Evolutionary conservation across 2,797 vertebrate genomes (phyloP).

Genomic region (Onychomys arenicola): DNA sequence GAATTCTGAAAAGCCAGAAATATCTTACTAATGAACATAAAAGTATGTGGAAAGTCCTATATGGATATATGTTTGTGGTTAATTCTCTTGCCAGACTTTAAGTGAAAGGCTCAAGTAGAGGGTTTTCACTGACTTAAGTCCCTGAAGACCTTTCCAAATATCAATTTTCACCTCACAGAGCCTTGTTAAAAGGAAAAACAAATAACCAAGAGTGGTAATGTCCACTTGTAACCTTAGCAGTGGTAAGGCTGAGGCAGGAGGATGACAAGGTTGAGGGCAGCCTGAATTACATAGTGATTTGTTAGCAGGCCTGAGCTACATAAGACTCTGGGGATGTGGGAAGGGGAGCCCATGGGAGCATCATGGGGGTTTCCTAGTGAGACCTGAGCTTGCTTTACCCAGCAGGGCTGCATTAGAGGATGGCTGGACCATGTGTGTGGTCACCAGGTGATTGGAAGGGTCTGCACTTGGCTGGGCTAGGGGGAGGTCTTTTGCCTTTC

Average conservation of each 20-base stretch:
- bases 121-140: not conserved
- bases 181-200: not conserved
- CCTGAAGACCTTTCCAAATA: not conserved
- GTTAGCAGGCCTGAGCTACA: not conserved
- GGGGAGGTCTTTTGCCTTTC: too few relatives aligned
- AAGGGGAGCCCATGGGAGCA: too few relatives aligned
- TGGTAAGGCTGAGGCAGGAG: not conserved
- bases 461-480: too few relatives aligned
- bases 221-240: not conserved
- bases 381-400: too few relatives aligned
- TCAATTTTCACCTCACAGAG: not conserved
- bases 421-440: too few relatives aligned
- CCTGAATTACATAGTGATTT: not conserved
- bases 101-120: not conserved
- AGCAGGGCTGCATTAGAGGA: too few relatives aligned
- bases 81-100: not conserved
- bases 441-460: too few relatives aligned
- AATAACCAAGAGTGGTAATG: not conserved
- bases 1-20: slow-evolving; percentile 24
- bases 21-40: slow-evolving; percentile 24
- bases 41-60: not conserved
- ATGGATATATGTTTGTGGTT: not conserved
- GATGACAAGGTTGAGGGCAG: not conserved
- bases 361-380: too few relatives aligned
- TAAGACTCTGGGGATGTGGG: not conserved